Evolutionary conservation across 1,140 invertebrate species (phyloP), one percentile per base, ranked within the genome.

Genomic region (Macrotrachela quadricornifera): DNA sequence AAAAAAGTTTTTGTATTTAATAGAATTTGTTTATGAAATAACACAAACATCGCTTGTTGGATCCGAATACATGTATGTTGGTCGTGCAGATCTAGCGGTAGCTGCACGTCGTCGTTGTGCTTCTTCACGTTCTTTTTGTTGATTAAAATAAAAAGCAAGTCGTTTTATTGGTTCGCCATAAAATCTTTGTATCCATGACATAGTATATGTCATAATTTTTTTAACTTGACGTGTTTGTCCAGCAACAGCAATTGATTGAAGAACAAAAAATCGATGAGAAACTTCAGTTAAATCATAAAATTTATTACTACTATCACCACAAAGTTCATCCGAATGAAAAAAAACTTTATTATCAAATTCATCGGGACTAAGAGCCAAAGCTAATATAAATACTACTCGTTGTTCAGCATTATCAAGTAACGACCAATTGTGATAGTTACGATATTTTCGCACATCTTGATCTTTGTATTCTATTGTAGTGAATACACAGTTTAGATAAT

Each of bases 191-290:
- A 60, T 46, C 59, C 59, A 60, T 1, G 36, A 13, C 53, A 57
- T 55, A 39, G 57, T 57, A 51, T 55, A 60, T 1, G 52, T 48
- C 59, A 60, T 60, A 1, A 60, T 59, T 21, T 60, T 56, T 9
- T 51, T 46, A 12, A 60, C 58, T 8, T 39, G 48, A 17, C 44
- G 43, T 0, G 38, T 51, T 17, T 55, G 55, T 1, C 56, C 57
- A 11, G 56, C 59, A 11, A 60, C 57, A 10, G 59, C 41, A 4
- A 60, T 47, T 14, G 41, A 52, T 6, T 46, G 43, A 6, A 55
- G 41, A 0, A 57, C 55, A 10, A 57, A 44, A 14, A 60, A 45
- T 6, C 41, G 49, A 21, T 55, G 48, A 8, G 17, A 13, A n/a
- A 57, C 56, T 1, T 56, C 44, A 14, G 40, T 51, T 10, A 60